phyloP scores from a whole-genome alignment of 2,113 vertebrate species.

The Chlorocebus sabaeus region DNA sequence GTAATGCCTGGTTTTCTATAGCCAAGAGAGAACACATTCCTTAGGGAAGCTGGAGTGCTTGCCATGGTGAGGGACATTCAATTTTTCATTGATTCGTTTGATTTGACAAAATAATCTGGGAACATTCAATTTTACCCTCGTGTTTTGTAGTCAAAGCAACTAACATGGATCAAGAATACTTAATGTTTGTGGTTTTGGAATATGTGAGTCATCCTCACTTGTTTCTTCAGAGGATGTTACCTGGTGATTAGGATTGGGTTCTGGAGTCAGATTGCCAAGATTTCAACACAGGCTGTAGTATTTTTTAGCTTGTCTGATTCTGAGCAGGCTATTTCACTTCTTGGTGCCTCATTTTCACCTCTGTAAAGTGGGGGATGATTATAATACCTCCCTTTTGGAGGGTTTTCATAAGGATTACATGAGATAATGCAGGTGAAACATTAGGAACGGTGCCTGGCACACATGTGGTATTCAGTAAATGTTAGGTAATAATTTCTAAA shows the following conservation, averaged over 20 bases:
- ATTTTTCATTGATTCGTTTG: not conserved
- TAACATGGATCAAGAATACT: not conserved
- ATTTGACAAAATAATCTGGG: conserved; percentile 11
- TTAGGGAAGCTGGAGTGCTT: not conserved
- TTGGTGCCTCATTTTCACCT: not conserved
- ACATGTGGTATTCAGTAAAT: not conserved
- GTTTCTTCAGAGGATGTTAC: not conserved
- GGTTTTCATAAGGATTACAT: not conserved
- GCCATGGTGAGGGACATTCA: not conserved
- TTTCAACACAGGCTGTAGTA: not conserved
- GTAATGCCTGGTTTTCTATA: not conserved
- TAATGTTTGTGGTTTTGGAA: not conserved
- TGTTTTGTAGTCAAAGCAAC: conserved; percentile 8
- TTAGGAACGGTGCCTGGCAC: not conserved
- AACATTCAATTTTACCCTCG: not conserved
- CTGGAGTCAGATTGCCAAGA: not conserved
- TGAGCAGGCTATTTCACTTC: not conserved
- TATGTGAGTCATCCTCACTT: not conserved
- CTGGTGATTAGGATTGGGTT: not conserved
- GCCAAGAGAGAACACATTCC: not conserved
- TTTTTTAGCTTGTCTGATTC: not conserved
- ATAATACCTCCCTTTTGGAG: not conserved
- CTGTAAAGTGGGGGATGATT: not conserved
- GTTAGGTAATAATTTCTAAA: conserved; percentile 6
- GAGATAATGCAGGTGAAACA: not conserved